Evolutionary conservation across 30 jellyfish, hydroid and myxozoan species (phyloP).

Genomic region (Nemopilema nomurai): DNA sequence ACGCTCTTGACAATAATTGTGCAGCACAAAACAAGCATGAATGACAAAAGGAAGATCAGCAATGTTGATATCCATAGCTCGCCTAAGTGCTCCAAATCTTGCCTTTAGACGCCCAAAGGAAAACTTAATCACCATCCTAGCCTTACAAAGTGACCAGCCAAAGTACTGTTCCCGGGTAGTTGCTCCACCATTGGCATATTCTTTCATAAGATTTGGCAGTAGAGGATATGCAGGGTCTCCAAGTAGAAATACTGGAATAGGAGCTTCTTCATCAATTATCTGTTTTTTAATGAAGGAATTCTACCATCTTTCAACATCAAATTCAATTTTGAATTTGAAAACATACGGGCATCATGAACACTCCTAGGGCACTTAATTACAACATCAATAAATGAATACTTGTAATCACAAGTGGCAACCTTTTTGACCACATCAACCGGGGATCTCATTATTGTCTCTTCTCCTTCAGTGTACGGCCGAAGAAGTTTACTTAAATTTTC

Average conservation of each 20-base stretch:
- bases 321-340: conserved; percentile 30
- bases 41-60: conserved; percentile 32
- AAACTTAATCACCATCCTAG: conserved; percentile 70
- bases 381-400: no score
- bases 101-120: conserved; percentile 69
- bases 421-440: no score
- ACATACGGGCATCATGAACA: conserved; percentile 30
- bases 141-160: conserved; percentile 6
- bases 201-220: conserved; percentile 1
- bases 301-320: conserved; percentile 5
- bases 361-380: conserved; percentile 28
- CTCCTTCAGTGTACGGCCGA: no score
- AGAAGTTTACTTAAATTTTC: no score
- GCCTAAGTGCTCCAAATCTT: conserved; percentile 48
- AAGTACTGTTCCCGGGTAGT: conserved; percentile 21
- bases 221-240: conserved; percentile 25
- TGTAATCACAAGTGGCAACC: no score
- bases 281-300: conserved; percentile 6
- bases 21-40: conserved; percentile 34
- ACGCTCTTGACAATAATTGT: conserved; percentile 7
- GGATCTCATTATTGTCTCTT: no score
- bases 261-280: conserved; percentile 2
- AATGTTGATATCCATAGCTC: conserved; percentile 57
- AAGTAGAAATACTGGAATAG: conserved; percentile 31
- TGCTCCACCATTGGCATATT: conserved; percentile 53